Percentiles rank a stretch among this genome's conserved stretches.
phyloP scores from a whole-genome alignment of 2,797 vertebrate genomes.

The Aulostomus chinensis region DNA sequence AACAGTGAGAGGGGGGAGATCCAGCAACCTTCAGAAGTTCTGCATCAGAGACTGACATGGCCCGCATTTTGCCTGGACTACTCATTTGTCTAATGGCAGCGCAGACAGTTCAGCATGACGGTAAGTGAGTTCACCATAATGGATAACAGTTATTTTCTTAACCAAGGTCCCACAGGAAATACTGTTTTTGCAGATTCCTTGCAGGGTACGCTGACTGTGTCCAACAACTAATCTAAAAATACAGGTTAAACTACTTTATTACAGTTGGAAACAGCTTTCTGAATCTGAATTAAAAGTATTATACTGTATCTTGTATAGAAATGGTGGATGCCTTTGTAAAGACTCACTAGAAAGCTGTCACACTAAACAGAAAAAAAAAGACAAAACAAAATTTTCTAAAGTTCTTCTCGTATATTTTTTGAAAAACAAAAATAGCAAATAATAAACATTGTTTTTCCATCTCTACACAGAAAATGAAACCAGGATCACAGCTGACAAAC shows the following conservation, averaged over 20 bases:
- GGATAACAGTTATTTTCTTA: no score
- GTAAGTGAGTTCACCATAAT: conserved; percentile 13
- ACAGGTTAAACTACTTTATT: not conserved
- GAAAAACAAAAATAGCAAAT: not conserved
- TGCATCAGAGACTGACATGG: conserved; percentile 44
- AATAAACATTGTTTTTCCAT: conserved; percentile 5
- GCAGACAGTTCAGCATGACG: conserved; percentile 51
- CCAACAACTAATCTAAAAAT: no score
- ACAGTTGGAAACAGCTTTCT: no score
- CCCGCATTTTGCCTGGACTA: conserved; percentile 48
- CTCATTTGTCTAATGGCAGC: conserved; percentile 62
- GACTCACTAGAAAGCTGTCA: no score
- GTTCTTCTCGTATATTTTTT: not conserved
- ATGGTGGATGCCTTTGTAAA: no score
- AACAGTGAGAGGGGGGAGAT: conserved; percentile 4
- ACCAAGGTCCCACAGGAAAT: no score
- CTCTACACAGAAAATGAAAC: conserved; percentile 43
- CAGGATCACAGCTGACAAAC: not conserved
- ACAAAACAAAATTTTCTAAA: no score
- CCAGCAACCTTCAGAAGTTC: not conserved
- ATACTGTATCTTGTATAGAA: no score
- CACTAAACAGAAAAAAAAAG: no score
- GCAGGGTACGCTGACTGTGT: no score
- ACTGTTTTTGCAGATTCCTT: no score
- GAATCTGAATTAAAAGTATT: no score